These are phyloP conservation scores for Eilema depressum DNA, from an alignment of 2,888 invertebrate genomes.

Conservation along the genomic window DNA sequence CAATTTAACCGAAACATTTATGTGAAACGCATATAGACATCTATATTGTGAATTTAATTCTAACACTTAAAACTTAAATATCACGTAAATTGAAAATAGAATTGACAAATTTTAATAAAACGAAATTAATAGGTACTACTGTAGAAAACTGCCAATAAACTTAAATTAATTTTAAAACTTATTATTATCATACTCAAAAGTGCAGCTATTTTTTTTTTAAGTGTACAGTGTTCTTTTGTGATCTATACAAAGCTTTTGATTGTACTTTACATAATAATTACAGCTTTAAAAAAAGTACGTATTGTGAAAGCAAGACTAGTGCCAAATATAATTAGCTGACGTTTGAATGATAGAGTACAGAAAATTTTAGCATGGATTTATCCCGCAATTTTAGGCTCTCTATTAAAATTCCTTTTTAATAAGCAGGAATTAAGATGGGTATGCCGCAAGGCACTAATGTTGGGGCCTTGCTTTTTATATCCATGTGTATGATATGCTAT, in stretches of 20 bases:
- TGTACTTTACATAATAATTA: not conserved
- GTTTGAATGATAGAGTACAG: not conserved
- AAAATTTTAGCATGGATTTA: too few relatives aligned
- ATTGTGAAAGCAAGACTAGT: not conserved
- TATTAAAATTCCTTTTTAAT: not conserved
- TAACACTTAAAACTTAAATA: not conserved
- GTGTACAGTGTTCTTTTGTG: not conserved
- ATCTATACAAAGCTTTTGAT: not conserved
- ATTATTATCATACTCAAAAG: not conserved
- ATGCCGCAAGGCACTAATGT: not conserved
- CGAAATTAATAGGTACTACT: too few relatives aligned
- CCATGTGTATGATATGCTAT: not conserved
- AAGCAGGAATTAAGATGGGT: not conserved
- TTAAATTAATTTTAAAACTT: not conserved
- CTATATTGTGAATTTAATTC: not conserved
- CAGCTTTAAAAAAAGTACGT: not conserved
- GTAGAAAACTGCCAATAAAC: not conserved
- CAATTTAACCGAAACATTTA: not conserved
- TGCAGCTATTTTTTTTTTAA: too few relatives aligned
- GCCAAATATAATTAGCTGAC: not conserved
- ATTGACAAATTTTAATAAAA: not conserved
- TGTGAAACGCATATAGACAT: not conserved
- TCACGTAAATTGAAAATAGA: not conserved
- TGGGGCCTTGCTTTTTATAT: not conserved
- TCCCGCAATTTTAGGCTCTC: not conserved